A percentile compares a stretch with the other conserved stretches of the same genome.
Conservation (phyloP, 2,797 vertebrate species). For the Dallia pectoralis region DNA sequence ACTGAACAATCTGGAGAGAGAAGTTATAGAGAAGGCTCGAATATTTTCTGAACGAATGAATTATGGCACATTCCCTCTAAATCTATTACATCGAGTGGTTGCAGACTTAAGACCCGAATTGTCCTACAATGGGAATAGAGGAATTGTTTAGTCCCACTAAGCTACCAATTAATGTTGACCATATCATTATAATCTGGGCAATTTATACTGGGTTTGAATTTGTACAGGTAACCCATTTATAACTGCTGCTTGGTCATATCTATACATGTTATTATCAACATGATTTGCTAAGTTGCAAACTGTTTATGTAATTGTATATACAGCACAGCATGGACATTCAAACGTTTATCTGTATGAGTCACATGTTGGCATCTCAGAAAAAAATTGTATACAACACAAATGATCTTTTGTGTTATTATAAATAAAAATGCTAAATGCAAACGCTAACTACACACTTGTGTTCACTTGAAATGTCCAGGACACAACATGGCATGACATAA, state of each 20-base stretch:
- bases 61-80: neutral
- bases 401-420: too few species aligned
- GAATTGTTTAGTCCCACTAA: neutral
- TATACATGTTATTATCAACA: neutral
- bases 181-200: neutral
- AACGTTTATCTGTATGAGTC: too few species aligned
- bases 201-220: too few species aligned
- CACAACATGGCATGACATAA: too few species aligned
- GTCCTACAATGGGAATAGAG: neutral
- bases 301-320: neutral
- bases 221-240: neutral
- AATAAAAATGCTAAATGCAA: too few species aligned
- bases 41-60: neutral
- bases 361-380: too few species aligned
- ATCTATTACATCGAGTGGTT: constrained; percentile 25
- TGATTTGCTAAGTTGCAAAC: neutral
- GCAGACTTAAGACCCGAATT: neutral
- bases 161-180: neutral
- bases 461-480: too few species aligned
- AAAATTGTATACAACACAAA: too few species aligned
- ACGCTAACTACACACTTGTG: too few species aligned
- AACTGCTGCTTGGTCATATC: neutral
- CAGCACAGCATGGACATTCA: too few species aligned
- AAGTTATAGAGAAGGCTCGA: neutral
- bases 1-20: neutral